Conservation (phyloP, 2,888 invertebrate species). For the Drosophila pseudotalamancana region DNA sequence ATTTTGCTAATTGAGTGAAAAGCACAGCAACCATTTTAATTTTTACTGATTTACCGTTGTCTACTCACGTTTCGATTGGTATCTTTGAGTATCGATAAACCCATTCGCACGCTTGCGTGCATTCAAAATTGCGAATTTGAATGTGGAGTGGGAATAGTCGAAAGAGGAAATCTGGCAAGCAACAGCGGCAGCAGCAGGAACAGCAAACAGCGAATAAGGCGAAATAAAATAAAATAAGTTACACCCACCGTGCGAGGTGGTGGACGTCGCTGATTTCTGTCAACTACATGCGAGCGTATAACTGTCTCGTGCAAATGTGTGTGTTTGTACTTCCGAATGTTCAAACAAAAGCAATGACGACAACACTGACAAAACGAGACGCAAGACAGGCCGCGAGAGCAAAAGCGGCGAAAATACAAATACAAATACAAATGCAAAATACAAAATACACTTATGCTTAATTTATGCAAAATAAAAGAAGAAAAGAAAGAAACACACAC, state of each 20-base stretch:
- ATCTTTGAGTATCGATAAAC: constrained; percentile 35
- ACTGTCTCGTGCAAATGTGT: constrained; percentile 32
- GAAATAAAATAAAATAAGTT: constrained; percentile 58
- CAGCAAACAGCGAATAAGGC: constrained; percentile 7
- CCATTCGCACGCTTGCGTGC: constrained; percentile 9
- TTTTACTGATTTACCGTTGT: constrained; percentile 26
- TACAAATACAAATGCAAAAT: constrained; percentile 55
- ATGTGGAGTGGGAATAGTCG: constrained; percentile 20
- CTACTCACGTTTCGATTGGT: constrained; percentile 26
- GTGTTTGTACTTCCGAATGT: constrained; percentile 61
- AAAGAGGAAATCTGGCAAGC: constrained; percentile 44
- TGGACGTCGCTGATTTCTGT: constrained; percentile 45
- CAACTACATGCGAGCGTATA: constrained; percentile 44
- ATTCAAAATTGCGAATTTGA: constrained; percentile 22
- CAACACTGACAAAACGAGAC: constrained; percentile 52
- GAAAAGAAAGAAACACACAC: constrained; percentile 71
- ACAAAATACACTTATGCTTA: constrained; percentile 77
- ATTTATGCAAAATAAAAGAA: constrained; percentile 78
- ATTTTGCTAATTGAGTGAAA: not conserved
- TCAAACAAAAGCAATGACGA: constrained; percentile 62
- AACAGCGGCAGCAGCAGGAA: constrained; percentile 12
- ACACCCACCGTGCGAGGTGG: constrained; percentile 48
- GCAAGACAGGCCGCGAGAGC: constrained; percentile 29
- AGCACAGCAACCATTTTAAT: not conserved
- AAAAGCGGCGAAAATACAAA: constrained; percentile 43